Percentiles rank a stretch among this genome's conserved stretches.
Conservation (phyloP, 2,888 invertebrate genomes). For the Acrobeloides nanus region DNA sequence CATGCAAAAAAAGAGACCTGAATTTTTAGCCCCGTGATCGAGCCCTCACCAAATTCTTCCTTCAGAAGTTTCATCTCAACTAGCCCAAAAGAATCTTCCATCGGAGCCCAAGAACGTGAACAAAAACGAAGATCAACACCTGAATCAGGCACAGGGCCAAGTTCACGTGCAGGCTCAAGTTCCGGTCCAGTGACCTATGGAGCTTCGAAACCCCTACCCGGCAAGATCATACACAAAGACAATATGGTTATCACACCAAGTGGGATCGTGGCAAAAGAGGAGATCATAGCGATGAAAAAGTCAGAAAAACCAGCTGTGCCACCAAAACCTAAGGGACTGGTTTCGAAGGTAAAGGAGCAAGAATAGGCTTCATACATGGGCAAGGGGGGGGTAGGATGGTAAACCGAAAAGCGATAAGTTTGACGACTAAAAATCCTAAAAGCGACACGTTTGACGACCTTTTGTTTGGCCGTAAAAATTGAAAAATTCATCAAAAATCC, state of each 20-base stretch:
- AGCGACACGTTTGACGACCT: no score
- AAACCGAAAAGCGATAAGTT: no score
- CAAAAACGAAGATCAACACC: neutral
- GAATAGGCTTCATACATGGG: no score
- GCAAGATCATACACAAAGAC: conserved; percentile 42
- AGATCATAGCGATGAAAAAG: conserved; percentile 11
- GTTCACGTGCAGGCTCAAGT: no score
- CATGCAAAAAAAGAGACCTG: no score
- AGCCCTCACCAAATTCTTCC: conserved; percentile 12
- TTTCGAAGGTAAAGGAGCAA: conserved; percentile 10
- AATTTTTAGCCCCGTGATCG: neutral
- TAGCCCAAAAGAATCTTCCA: conserved; percentile 4
- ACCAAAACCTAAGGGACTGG: conserved; percentile 37
- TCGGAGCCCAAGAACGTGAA: conserved; percentile 1
- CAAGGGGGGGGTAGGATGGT: no score
- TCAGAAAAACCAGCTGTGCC: conserved; percentile 38
- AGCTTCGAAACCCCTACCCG: conserved; percentile 40
- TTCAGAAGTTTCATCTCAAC: conserved; percentile 2
- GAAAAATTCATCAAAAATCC: no score
- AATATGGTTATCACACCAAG: conserved; percentile 44
- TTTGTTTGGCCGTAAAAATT: no score
- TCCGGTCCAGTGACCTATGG: conserved; percentile 26
- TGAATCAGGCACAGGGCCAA: no score
- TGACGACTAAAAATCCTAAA: no score
- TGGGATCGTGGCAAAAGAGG: conserved; percentile 21